Conservation (phyloP, 2,888 invertebrate genomes). For the Azorinus chamasolen region DNA sequence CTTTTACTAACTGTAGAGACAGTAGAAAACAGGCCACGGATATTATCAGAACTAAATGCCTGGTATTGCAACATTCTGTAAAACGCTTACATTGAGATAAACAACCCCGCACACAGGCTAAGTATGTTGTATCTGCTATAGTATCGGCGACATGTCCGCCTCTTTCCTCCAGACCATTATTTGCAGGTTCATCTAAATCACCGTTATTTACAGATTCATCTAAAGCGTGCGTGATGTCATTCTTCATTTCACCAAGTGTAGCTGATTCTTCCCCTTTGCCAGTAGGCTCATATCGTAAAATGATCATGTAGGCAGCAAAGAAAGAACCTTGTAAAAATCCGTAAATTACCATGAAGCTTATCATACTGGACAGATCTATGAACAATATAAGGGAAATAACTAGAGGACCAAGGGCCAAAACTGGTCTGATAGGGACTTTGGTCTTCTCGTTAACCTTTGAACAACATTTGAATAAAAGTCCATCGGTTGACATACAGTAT, state of each 20-base stretch:
- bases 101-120: too few species aligned
- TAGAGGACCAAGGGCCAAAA: slow-evolving; percentile 75
- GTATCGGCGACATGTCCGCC: too few species aligned
- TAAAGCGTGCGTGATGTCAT: too few species aligned
- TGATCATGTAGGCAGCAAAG: slow-evolving; percentile 95
- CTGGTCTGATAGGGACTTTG: slow-evolving; percentile 87
- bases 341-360: slow-evolving; percentile 95
- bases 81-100: too few species aligned
- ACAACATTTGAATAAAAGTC: slow-evolving; percentile 91
- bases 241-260: too few species aligned
- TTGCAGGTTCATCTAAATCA: too few species aligned
- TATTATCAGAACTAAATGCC: slow-evolving; percentile 24
- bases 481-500: slow-evolving; percentile 96
- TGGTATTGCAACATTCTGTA: slow-evolving; percentile 14
- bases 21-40: slow-evolving; percentile 26
- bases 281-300: slow-evolving; percentile 90
- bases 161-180: too few species aligned
- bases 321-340: slow-evolving; percentile 90
- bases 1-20: slow-evolving; percentile 29
- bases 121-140: too few species aligned
- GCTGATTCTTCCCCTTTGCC: too few species aligned
- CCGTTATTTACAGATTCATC: too few species aligned
- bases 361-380: slow-evolving; percentile 94
- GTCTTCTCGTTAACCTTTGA: slow-evolving; percentile 92
- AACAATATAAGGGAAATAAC: slow-evolving; percentile 91